A percentile compares a stretch with the other conserved stretches of the same genome.
Conservation (phyloP, 1,140 invertebrate genomes). For the Cyclargus thomasi region DNA sequence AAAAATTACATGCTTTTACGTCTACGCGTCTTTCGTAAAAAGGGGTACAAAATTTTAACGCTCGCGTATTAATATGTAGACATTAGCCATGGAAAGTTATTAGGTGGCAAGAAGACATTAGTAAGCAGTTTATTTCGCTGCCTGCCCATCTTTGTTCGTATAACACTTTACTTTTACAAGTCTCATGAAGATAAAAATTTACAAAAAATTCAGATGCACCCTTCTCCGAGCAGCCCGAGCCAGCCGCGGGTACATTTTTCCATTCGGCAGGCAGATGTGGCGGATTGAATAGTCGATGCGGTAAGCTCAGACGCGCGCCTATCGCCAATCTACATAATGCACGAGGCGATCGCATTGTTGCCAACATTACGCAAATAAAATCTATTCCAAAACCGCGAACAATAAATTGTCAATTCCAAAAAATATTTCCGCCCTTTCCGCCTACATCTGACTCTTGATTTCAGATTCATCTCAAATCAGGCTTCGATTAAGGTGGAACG, state of each 20-base stretch:
- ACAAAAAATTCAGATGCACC: constrained; percentile 21
- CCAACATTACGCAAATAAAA: constrained; percentile 31
- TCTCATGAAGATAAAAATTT: constrained; percentile 1
- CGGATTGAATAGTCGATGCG: constrained; percentile 62
- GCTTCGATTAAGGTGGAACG: no score
- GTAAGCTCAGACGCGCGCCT: constrained; percentile 58
- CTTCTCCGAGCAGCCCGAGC: not conserved
- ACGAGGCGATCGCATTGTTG: constrained; percentile 52
- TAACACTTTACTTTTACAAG: no score
- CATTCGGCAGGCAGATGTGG: constrained; percentile 58
- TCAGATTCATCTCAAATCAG: no score
- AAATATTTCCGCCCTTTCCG: not conserved
- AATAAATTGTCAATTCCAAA: not conserved
- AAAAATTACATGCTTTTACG: no score
- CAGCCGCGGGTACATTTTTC: constrained; percentile 42
- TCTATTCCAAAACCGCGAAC: not conserved
- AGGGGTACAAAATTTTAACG: no score
- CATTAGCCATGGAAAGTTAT: no score
- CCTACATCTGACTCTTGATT: no score
- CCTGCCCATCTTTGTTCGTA: no score
- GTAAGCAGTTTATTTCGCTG: no score
- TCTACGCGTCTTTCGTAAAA: no score
- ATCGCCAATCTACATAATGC: constrained; percentile 64
- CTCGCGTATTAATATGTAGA: no score
- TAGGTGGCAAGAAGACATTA: no score